phyloP scores from a whole-genome alignment of 2,113 vertebrate species.

The Phoxinus phoxinus region DNA sequence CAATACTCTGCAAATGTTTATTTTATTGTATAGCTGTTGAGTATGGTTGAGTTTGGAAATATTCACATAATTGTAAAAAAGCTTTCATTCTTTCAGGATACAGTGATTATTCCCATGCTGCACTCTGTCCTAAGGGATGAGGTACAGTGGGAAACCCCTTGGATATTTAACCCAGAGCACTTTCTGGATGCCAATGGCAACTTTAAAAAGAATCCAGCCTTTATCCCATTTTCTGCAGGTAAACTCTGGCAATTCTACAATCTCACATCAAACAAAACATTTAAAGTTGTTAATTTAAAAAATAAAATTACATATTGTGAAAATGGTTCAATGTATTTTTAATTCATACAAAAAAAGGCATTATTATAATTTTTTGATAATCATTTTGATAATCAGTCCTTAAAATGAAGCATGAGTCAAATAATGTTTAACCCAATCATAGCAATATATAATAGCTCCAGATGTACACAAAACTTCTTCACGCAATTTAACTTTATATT shows the following conservation, averaged over 20 bases:
- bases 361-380: no score
- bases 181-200: slow-evolving; percentile 66
- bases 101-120: slow-evolving; percentile 65
- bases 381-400: no score
- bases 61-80: background rate
- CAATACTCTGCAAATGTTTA: no score
- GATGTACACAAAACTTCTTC: no score
- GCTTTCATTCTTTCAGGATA: slow-evolving; percentile 57
- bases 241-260: background rate
- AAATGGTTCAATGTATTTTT: no score
- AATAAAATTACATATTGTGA: no score
- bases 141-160: slow-evolving; percentile 58
- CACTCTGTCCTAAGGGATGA: slow-evolving; percentile 65
- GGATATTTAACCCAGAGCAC: slow-evolving; percentile 64
- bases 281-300: background rate
- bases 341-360: no score
- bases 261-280: background rate
- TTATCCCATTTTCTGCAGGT: slow-evolving; percentile 73
- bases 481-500: no score
- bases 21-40: no score
- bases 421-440: no score
- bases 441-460: no score
- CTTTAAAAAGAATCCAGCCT: slow-evolving; percentile 67
- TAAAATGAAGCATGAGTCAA: no score
- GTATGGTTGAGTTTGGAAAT: background rate